These are phyloP conservation scores for Neocrepidodera transversa DNA, from an alignment of 2,888 invertebrate species.

Conservation along the genomic window DNA sequence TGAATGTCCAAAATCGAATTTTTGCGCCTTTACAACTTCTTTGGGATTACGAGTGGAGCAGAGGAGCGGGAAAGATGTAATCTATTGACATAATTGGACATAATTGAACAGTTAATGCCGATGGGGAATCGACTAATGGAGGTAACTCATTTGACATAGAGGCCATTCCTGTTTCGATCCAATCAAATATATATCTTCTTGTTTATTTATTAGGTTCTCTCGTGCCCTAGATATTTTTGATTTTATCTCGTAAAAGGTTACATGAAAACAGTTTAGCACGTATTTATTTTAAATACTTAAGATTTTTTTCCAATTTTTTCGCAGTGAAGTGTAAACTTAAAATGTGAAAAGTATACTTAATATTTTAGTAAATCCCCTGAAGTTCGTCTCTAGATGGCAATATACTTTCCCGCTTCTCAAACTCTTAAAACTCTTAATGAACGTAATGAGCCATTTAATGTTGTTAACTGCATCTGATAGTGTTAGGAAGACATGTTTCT, in stretches of 20 bases:
- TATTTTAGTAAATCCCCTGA: constrained; percentile 22
- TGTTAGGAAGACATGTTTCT: constrained; percentile 51
- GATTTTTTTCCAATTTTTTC: too few relatives aligned
- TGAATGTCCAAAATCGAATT: constrained; percentile 46
- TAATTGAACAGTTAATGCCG: constrained; percentile 50
- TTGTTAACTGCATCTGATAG: constrained; percentile 47
- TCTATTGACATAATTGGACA: constrained; percentile 50
- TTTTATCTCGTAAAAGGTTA: neutral
- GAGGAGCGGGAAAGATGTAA: constrained; percentile 45
- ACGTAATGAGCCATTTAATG: constrained; percentile 48
- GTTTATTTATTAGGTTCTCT: constrained; percentile 1
- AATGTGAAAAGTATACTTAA: constrained; percentile 14
- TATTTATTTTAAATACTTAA: too few relatives aligned
- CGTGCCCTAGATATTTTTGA: neutral
- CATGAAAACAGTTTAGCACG: too few relatives aligned
- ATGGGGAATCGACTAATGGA: constrained; percentile 33
- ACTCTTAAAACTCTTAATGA: constrained; percentile 52
- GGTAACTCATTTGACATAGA: constrained; percentile 36
- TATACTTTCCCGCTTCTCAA: constrained; percentile 38
- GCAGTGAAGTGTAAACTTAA: neutral
- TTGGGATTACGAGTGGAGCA: constrained; percentile 46
- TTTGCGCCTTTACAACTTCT: constrained; percentile 52
- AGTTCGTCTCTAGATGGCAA: constrained; percentile 40
- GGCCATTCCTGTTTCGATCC: constrained; percentile 10
- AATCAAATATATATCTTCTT: constrained; percentile 2